A percentile compares a stretch with the other conserved stretches of the same genome.
Evolutionary conservation across 2,888 invertebrate species (phyloP).

Genomic region (Mythimna impura): DNA sequence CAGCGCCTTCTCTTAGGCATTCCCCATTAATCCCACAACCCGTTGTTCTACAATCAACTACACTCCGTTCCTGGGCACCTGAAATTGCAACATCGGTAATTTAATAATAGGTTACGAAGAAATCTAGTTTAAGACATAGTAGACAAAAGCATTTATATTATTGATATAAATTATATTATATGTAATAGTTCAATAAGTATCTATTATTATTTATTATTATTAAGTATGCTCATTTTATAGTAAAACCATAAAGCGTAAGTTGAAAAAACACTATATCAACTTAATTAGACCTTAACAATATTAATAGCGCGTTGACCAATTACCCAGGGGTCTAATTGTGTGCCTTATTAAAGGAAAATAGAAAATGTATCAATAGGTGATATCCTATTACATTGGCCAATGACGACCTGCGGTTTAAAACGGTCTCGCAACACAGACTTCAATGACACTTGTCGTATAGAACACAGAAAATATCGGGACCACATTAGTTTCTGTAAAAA

Average conservation of each 20-base stretch:
- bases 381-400: background rate
- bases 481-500: background rate
- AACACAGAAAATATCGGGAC: background rate
- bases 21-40: conserved; percentile 97
- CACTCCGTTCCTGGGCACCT: conserved; percentile 91
- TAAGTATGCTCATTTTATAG: no score
- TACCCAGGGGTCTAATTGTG: no score
- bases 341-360: no score
- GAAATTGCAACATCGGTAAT: conserved; percentile 44
- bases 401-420: background rate
- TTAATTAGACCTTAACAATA: no score
- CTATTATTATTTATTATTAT: no score
- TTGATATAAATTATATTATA: no score
- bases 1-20: conserved; percentile 95
- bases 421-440: no score
- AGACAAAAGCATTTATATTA: background rate
- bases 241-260: no score
- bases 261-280: no score
- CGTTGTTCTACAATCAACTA: conserved; percentile 94
- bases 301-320: no score
- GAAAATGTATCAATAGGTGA: no score
- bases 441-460: background rate
- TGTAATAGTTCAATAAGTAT: no score
- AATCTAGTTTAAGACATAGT: background rate
- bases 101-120: background rate